Evolutionary conservation across 2,888 invertebrate genomes (phyloP).

Genomic region (Trimorus sp.): DNA sequence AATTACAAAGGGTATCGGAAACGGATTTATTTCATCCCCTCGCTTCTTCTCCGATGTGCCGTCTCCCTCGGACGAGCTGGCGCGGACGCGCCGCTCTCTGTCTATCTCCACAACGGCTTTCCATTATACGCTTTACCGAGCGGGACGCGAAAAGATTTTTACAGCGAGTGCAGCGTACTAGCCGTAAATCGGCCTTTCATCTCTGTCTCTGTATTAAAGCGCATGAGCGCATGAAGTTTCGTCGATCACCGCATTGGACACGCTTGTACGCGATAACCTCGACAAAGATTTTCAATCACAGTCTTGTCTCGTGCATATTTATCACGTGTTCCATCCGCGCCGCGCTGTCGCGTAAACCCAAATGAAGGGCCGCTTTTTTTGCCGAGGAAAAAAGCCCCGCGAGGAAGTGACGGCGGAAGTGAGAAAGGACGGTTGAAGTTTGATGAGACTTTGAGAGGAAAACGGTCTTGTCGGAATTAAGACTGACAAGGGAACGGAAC

Average conservation of each 20-base stretch:
- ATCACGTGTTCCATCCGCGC: slow-evolving; percentile 41
- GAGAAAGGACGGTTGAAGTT: too few relatives aligned
- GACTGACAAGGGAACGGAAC: too few relatives aligned
- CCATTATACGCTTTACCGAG: slow-evolving; percentile 66
- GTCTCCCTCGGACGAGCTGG: slow-evolving; percentile 31
- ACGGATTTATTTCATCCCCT: slow-evolving; percentile 63
- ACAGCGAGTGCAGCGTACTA: slow-evolving; percentile 65
- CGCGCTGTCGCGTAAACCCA: slow-evolving; percentile 15
- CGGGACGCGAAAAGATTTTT: slow-evolving; percentile 68
- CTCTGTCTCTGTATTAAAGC: slow-evolving; percentile 67
- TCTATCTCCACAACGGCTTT: slow-evolving; percentile 60
- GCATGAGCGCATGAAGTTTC: slow-evolving; percentile 68
- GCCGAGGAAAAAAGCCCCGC: neutral
- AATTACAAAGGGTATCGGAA: slow-evolving; percentile 81
- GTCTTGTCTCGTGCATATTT: slow-evolving; percentile 54
- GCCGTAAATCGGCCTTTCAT: slow-evolving; percentile 68
- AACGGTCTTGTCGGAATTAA: too few relatives aligned
- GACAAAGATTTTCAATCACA: slow-evolving; percentile 65
- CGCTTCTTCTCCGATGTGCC: slow-evolving; percentile 48
- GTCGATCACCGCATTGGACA: slow-evolving; percentile 68
- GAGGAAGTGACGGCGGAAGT: neutral
- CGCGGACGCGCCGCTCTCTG: slow-evolving; percentile 42
- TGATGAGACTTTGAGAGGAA: too few relatives aligned
- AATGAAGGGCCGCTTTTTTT: slow-evolving; percentile 9
- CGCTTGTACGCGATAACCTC: slow-evolving; percentile 63